phyloP scores from a whole-genome alignment of 2,797 vertebrate species.

The Megalops cyprinoides region DNA sequence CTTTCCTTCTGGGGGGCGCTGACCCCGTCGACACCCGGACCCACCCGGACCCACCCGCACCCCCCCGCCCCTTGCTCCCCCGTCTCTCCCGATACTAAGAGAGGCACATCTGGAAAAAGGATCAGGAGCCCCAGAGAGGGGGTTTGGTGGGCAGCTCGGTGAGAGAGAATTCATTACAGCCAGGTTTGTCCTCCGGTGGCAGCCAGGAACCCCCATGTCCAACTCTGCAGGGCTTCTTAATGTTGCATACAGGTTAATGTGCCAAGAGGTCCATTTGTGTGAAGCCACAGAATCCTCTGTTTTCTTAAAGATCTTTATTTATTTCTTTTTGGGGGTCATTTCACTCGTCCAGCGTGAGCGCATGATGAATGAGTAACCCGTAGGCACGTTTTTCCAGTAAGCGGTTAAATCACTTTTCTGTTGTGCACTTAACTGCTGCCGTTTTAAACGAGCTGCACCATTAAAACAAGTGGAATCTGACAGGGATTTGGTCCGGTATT shows the following conservation, averaged over 20 bases:
- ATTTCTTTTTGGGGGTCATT: not conserved
- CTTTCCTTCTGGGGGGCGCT: not conserved
- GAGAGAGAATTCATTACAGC: not conserved
- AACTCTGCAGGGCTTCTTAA: too few species aligned
- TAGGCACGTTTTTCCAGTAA: not conserved
- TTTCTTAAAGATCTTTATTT: not conserved
- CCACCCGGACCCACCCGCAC: too few species aligned
- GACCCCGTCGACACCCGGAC: not conserved
- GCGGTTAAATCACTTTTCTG: not conserved
- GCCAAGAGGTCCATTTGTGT: too few species aligned
- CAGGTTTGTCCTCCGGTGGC: too few species aligned
- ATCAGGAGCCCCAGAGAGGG: not conserved
- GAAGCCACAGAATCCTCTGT: not conserved
- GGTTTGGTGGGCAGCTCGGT: not conserved
- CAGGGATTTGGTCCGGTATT: not conserved
- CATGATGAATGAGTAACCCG: not conserved
- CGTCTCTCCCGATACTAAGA: not conserved
- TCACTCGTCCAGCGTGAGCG: not conserved
- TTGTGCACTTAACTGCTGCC: not conserved
- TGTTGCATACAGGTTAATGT: too few species aligned
- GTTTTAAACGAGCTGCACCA: too few species aligned
- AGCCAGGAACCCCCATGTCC: not conserved
- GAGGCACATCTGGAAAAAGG: not conserved
- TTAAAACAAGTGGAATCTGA: not conserved
- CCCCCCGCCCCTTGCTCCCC: not conserved